Evolutionary conservation across 2,113 vertebrate genomes (phyloP).

Genomic region (Eleginops maclovinus): DNA sequence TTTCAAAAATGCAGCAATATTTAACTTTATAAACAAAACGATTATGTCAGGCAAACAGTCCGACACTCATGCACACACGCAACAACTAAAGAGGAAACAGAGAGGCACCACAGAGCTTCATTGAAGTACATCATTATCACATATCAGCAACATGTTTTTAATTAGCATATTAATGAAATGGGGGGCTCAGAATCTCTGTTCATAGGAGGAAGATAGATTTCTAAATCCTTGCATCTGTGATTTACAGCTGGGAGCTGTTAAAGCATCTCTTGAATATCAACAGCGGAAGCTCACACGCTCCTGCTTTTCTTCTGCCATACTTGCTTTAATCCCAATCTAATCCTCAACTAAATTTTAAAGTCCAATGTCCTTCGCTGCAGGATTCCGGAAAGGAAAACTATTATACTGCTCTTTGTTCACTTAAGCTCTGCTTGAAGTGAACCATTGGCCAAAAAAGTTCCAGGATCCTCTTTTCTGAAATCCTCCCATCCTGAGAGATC

Average conservation of each 20-base stretch:
- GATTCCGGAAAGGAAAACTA: conserved; percentile 46
- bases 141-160: conserved; percentile 44
- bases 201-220: conserved; percentile 17
- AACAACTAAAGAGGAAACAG: background rate
- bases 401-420: conserved; percentile 54
- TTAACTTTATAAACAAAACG: background rate
- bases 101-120: conserved; percentile 1
- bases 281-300: conserved; percentile 30
- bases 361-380: conserved; percentile 30
- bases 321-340: conserved; percentile 58
- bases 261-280: conserved; percentile 68
- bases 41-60: background rate
- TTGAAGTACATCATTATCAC: conserved; percentile 18
- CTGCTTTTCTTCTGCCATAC: conserved; percentile 30
- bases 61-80: background rate
- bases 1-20: background rate
- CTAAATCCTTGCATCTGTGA: conserved; percentile 47
- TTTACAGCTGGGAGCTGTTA: conserved; percentile 56
- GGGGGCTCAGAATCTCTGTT: conserved; percentile 26
- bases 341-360: conserved; percentile 55
- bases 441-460: conserved; percentile 37
- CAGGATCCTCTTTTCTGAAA: conserved; percentile 25
- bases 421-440: conserved; percentile 50
- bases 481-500: conserved; percentile 20
- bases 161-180: conserved; percentile 42